Conservation (phyloP, 2,888 invertebrate species). For the Alsophila aescularia region DNA sequence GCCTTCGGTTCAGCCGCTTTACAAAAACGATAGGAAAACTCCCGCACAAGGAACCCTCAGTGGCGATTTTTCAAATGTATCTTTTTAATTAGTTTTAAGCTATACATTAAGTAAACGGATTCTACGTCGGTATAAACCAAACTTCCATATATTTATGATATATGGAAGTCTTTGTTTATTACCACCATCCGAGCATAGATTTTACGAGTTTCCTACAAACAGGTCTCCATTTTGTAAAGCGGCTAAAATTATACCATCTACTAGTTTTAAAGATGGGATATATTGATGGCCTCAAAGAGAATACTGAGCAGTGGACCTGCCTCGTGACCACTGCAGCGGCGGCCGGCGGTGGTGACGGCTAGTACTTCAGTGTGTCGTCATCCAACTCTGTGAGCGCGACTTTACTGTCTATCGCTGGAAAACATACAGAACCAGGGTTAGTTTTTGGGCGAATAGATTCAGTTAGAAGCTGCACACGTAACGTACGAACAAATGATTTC, state of each 20-base stretch:
- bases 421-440: background rate
- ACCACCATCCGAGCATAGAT: conserved; percentile 3
- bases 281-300: background rate
- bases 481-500: too few relatives aligned
- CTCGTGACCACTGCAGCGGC: background rate
- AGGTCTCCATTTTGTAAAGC: conserved; percentile 19
- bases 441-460: background rate
- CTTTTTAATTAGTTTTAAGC: too few relatives aligned
- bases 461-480: too few relatives aligned
- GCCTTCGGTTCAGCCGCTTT: conserved; percentile 18
- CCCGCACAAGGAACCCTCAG: too few relatives aligned
- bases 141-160: too few relatives aligned
- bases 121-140: too few relatives aligned
- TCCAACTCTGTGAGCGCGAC: conserved; percentile 73
- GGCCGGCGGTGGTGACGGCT: conserved; percentile 7
- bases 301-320: background rate
- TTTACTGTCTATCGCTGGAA: conserved; percentile 82
- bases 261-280: background rate
- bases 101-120: too few relatives aligned
- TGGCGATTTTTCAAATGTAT: too few relatives aligned
- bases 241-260: conserved; percentile 9
- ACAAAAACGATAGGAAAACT: conserved; percentile 21
- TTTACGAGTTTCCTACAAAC: background rate
- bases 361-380: conserved; percentile 75
- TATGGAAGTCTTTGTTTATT: background rate